Conservation (phyloP, 2,113 vertebrate species). For the Pteruthius melanotis region DNA sequence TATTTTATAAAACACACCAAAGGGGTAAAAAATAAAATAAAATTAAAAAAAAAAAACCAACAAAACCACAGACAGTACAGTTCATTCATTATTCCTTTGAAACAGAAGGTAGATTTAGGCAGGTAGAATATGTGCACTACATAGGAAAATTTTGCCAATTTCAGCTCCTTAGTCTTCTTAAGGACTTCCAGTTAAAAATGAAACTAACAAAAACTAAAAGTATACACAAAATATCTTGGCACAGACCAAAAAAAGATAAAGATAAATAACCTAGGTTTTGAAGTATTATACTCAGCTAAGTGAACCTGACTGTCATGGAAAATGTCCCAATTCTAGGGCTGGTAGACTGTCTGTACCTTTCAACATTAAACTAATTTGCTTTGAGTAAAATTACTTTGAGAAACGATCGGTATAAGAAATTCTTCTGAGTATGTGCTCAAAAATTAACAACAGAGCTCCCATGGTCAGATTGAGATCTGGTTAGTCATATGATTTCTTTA, state of each 20-base stretch:
- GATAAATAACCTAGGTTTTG: not conserved
- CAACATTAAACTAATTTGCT: not conserved
- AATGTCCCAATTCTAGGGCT: not conserved
- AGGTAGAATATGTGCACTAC: not conserved
- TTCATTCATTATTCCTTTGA: not conserved
- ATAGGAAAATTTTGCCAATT: not conserved
- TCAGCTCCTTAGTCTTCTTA: not conserved
- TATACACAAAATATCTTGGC: not conserved
- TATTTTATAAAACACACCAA: not conserved
- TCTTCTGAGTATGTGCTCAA: not conserved
- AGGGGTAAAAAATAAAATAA: not conserved
- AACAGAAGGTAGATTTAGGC: not conserved
- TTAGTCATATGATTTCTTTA: not conserved
- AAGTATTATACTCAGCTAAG: not conserved
- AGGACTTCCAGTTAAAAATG: not conserved
- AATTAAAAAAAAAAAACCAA: too few species aligned
- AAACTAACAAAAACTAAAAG: not conserved
- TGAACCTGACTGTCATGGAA: not conserved
- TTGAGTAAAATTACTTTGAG: not conserved
- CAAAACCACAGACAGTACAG: not conserved
- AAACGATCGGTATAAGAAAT: not conserved
- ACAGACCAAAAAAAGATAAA: not conserved
- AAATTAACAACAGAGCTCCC: not conserved
- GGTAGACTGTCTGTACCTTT: not conserved
- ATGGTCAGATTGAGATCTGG: not conserved